A percentile compares a stretch with the other conserved stretches of the same genome.
Conservation (phyloP, 1,140 invertebrate species). For the Brachionus manjavacas region DNA sequence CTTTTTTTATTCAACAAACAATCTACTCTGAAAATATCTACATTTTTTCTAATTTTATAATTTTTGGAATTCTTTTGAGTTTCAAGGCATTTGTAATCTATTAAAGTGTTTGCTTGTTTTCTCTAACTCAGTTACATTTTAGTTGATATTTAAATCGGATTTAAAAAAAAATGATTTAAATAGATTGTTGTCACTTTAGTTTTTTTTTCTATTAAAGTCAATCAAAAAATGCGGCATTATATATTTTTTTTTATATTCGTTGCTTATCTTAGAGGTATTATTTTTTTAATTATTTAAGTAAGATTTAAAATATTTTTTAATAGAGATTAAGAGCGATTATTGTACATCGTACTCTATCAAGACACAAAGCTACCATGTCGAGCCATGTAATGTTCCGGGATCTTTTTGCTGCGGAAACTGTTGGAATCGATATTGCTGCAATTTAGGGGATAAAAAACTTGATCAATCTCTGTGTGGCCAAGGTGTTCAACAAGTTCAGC, state of each 20-base stretch:
- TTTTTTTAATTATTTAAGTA: neutral
- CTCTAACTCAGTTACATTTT: neutral
- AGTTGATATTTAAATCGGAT: neutral
- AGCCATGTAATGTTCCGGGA: neutral
- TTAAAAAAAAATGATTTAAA: neutral
- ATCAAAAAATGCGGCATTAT: neutral
- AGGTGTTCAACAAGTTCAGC: neutral
- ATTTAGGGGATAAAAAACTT: neutral
- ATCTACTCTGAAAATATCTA: neutral
- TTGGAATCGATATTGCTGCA: neutral
- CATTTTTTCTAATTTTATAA: neutral
- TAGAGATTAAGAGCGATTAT: neutral
- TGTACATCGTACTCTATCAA: neutral
- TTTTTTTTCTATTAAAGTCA: neutral
- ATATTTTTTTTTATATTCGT: neutral
- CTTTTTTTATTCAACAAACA: neutral
- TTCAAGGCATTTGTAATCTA: neutral
- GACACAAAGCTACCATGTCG: neutral
- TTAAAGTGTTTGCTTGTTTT: neutral
- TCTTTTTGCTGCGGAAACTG: conserved; percentile 1
- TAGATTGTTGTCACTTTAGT: neutral
- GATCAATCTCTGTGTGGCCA: neutral
- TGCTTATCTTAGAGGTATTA: neutral
- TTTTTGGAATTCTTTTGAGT: neutral
- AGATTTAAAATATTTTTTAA: neutral